These are phyloP conservation scores for Drosophila emarginata DNA, from an alignment of 2,888 invertebrate genomes.

Conservation along the genomic window DNA sequence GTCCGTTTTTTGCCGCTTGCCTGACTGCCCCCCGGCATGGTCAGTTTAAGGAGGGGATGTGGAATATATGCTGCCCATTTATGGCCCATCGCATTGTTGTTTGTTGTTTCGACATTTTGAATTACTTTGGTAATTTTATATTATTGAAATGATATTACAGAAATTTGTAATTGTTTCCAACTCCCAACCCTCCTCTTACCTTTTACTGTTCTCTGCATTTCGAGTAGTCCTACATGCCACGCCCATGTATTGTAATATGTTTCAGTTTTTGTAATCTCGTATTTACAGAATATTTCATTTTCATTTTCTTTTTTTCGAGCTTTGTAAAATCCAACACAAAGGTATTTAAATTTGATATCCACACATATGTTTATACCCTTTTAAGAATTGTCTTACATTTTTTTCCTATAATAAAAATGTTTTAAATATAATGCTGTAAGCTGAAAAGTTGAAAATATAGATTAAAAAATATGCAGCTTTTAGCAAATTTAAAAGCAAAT, in stretches of 20 bases:
- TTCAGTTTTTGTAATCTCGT: constrained; percentile 74
- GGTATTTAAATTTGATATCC: constrained; percentile 18
- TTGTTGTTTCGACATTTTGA: constrained; percentile 51
- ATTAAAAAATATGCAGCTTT: neutral
- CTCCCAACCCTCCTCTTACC: constrained; percentile 13
- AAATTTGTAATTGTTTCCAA: constrained; percentile 73
- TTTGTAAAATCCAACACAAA: constrained; percentile 44
- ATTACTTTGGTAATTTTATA: constrained; percentile 79
- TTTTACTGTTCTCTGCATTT: constrained; percentile 5
- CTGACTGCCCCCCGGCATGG: constrained; percentile 21
- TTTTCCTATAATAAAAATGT: neutral
- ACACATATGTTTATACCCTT: constrained; percentile 1
- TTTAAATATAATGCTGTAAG: neutral
- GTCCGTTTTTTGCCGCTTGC: neutral
- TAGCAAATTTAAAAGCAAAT: neutral
- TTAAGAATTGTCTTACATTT: neutral
- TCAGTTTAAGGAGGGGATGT: constrained; percentile 13
- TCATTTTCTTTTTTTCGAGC: constrained; percentile 1
- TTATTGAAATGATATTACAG: constrained; percentile 75
- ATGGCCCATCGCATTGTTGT: constrained; percentile 53
- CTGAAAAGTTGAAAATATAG: neutral
- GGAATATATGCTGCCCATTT: constrained; percentile 51
- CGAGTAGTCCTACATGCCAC: constrained; percentile 36
- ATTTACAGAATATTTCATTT: constrained; percentile 60
- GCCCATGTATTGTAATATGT: constrained; percentile 57